Percentiles rank a stretch among this genome's conserved stretches.
phyloP scores from a whole-genome alignment of 2,113 vertebrate species.

The Litocranius walleri region DNA sequence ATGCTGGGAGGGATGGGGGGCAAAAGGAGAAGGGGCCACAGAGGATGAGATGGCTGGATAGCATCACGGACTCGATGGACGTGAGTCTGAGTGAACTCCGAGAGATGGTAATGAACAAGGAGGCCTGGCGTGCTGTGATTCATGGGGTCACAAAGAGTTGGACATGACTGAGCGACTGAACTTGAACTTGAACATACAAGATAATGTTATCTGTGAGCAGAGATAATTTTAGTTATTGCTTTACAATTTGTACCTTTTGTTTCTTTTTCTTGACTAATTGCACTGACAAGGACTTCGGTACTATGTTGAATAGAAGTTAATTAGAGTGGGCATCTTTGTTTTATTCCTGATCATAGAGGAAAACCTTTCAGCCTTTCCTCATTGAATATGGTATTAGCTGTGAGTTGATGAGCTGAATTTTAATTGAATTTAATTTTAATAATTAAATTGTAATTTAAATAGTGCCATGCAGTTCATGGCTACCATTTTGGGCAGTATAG shows the following conservation, averaged over 20 bases:
- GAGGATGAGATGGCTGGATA: too few species aligned
- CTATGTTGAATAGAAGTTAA: not conserved
- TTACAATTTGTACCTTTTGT: not conserved
- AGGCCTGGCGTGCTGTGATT: too few species aligned
- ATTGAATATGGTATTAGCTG: not conserved
- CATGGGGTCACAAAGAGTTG: too few species aligned
- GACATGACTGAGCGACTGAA: too few species aligned
- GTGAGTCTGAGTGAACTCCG: too few species aligned
- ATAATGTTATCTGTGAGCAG: not conserved
- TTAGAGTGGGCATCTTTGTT: not conserved
- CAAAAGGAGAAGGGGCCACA: too few species aligned
- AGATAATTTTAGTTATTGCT: not conserved
- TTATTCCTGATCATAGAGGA: not conserved
- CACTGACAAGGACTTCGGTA: not conserved
- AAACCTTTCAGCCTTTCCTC: not conserved
- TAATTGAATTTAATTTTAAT: not conserved
- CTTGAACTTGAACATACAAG: too few species aligned
- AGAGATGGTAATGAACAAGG: too few species aligned
- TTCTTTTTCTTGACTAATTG: not conserved
- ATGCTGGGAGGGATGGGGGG: too few species aligned
- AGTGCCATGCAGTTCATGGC: not conserved
- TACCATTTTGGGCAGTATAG: not conserved
- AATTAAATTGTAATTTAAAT: not conserved
- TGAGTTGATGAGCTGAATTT: not conserved
- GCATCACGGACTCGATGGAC: too few species aligned